Percentiles rank a stretch among this genome's conserved stretches.
Conservation (phyloP, 2,113 vertebrate genomes). For the Maccullochella peelii region DNA sequence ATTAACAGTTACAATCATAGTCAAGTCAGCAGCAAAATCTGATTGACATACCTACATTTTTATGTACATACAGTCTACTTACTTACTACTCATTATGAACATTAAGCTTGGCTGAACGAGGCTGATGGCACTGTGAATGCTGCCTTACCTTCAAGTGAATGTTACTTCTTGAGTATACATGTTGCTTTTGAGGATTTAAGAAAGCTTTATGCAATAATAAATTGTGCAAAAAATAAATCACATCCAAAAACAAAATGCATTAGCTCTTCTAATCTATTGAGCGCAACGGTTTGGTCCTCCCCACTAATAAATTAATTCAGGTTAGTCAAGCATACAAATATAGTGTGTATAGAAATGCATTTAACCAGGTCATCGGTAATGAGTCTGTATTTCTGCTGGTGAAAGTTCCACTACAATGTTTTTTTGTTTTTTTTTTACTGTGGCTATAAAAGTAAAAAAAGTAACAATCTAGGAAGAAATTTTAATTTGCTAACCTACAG, state of each 20-base stretch:
- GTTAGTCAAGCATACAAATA: not conserved
- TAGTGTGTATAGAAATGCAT: not conserved
- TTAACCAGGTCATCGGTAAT: not conserved
- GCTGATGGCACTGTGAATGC: not conserved
- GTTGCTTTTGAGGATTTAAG: constrained; percentile 6
- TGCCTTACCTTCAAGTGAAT: not conserved
- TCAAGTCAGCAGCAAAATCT: not conserved
- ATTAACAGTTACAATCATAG: not conserved
- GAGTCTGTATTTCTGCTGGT: not conserved
- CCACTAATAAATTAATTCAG: not conserved
- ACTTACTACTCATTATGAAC: not conserved
- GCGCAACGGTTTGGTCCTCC: not conserved
- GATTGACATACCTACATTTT: not conserved
- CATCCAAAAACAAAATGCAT: not conserved
- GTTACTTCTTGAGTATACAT: not conserved
- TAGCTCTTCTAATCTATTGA: not conserved
- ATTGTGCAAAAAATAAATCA: not conserved
- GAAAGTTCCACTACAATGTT: not conserved
- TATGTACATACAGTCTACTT: not conserved
- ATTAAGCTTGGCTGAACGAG: not conserved
- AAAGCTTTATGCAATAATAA: not conserved
- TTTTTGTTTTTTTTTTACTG: constrained; percentile 16
- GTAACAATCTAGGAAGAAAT: not conserved
- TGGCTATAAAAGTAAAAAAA: not conserved
- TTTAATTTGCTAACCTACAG: not conserved